Evolutionary conservation across 2,797 vertebrate genomes (phyloP).

Genomic region (Paguma larvata): DNA sequence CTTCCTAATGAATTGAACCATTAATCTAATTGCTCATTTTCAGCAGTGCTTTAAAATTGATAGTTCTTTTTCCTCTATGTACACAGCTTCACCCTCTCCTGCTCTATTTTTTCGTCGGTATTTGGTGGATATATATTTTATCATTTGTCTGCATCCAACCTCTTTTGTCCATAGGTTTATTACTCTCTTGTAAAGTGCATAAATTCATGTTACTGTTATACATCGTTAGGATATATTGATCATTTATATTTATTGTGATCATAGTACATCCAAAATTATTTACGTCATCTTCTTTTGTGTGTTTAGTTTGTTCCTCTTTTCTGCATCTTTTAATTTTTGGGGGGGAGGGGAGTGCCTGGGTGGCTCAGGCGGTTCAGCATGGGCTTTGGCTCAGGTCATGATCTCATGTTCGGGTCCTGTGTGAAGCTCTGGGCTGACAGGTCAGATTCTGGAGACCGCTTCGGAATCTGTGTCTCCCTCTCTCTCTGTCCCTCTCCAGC

Average conservation of each 20-base stretch:
- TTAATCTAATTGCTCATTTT: not conserved
- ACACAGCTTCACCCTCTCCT: not conserved
- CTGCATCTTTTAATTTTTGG: not conserved
- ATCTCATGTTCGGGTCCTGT: too few relatives aligned
- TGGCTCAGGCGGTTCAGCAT: too few relatives aligned
- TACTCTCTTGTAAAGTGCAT: not conserved
- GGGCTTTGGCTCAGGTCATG: too few relatives aligned
- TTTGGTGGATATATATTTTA: not conserved
- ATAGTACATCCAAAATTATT: not conserved
- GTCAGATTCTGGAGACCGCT: too few relatives aligned
- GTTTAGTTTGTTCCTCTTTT: not conserved
- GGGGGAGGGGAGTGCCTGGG: too few relatives aligned
- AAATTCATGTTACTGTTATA: not conserved
- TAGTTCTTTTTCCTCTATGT: not conserved
- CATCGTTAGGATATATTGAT: not conserved
- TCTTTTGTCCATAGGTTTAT: not conserved
- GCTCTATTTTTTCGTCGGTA: not conserved
- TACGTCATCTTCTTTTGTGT: not conserved
- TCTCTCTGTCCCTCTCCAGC: too few relatives aligned
- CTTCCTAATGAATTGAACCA: not conserved
- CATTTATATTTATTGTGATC: not conserved
- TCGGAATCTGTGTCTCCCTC: too few relatives aligned
- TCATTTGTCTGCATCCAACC: not conserved
- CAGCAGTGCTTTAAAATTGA: not conserved
- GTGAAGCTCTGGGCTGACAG: too few relatives aligned